Conservation (phyloP, 2,888 invertebrate species). For the Anoplius nigerrimus region DNA sequence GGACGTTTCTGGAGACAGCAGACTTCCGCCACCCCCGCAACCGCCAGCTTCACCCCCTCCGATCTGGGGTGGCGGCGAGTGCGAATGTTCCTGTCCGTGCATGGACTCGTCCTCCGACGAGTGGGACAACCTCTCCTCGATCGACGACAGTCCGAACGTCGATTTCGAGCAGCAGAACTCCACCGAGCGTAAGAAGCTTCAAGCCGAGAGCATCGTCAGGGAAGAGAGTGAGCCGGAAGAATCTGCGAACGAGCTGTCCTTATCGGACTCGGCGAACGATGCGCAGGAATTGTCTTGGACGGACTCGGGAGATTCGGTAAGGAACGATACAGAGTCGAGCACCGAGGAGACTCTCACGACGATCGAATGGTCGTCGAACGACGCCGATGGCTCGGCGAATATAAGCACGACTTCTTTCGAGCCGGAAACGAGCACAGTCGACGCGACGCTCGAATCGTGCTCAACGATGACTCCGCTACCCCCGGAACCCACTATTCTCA, state of each 20-base stretch:
- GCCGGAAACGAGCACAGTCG: conserved; percentile 56
- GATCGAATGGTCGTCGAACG: conserved; percentile 25
- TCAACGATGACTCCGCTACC: conserved; percentile 77
- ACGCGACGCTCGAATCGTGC: conserved; percentile 58
- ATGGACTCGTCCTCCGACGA: conserved; percentile 76
- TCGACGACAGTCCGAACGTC: conserved; percentile 37
- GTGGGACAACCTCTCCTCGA: conserved; percentile 61
- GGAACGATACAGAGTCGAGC: conserved; percentile 37
- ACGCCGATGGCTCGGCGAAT: conserved; percentile 33
- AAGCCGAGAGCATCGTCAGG: not conserved
- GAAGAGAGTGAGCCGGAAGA: not conserved
- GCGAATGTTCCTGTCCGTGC: conserved; percentile 85
- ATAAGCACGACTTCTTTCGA: conserved; percentile 49
- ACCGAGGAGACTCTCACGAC: conserved; percentile 38
- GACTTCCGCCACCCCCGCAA: conserved; percentile 68
- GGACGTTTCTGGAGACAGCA: not conserved
- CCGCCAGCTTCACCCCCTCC: conserved; percentile 66
- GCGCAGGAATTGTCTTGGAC: not conserved
- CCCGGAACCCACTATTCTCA: conserved; percentile 85
- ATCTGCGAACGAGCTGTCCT: not conserved
- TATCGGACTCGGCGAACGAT: not conserved
- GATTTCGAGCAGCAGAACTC: conserved; percentile 29
- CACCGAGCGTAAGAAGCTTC: not conserved
- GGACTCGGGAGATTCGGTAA: conserved; percentile 38
- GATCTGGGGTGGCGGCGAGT: conserved; percentile 81